Evolutionary conservation across 2,113 vertebrate species (phyloP), one percentile per base, ranked within the genome.

Genomic region (Procapra przewalskii): DNA sequence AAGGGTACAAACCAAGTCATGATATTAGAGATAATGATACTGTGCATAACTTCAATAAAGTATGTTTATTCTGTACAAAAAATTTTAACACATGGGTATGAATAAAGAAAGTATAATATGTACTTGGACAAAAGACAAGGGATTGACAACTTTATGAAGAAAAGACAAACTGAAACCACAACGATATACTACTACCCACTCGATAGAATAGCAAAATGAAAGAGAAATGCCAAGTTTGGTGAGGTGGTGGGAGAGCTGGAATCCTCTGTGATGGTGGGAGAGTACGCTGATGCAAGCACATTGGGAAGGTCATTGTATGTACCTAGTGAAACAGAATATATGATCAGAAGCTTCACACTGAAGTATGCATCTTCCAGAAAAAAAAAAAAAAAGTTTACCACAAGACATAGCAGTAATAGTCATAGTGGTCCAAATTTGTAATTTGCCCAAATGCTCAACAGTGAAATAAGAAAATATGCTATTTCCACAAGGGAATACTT

Each of bases 151-250:
- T 3, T 88, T 55, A 48, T 31, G 2, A 45, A 15, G 17, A 52
- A 54, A 96, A 82, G 36, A 3, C 17, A 88, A 55, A 88, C 27
- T 62, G 13, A 88, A 88, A 92, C 33, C 0, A 40, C 5, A 83
- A 1, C 0, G 1, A 12, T 88, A 13, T 40, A 67, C 11, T 45
- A 55, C 13, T 7, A 27, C 9, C 3, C 5, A 8, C 15, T 85
- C 23, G 15, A 8, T 4, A 67, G 43, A 52, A 84, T 10, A 11
- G 14, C 67, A 88, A 75, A 81, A 80, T 40, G 33, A 50, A 57
- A 52, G 88, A 79, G 25, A 87, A 43, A 48, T 21, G 3, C 31
- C 16, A 67, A 54, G 5, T 55, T 77, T 48, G 14, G 9, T 85
- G 29, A 81, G 33, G 7, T 36, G 3, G 21, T n/a, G 6, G 4